Evolutionary conservation across 1,140 invertebrate genomes (phyloP).

Genomic region (Apis mellifera): DNA sequence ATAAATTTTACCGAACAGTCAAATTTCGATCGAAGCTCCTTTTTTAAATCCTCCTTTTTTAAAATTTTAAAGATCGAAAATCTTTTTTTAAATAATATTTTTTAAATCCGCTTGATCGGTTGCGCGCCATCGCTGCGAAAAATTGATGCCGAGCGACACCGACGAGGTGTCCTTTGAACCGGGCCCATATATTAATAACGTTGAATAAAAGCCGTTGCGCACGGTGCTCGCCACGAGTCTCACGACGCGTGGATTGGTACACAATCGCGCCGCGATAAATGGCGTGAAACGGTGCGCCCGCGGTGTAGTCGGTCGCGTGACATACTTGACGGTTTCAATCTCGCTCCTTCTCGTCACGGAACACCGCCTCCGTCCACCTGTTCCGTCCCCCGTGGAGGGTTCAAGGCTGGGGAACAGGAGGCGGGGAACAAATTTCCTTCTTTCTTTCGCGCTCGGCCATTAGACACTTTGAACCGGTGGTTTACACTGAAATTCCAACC

Average conservation of each 20-base stretch:
- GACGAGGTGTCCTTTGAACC: constrained; percentile 29
- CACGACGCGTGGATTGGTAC: constrained; percentile 35
- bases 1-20: too few species aligned
- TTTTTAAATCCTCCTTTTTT: too few species aligned
- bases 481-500: not conserved
- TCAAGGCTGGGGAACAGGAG: constrained; percentile 53
- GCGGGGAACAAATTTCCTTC: constrained; percentile 13
- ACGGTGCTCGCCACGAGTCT: not conserved
- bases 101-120: too few species aligned
- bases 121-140: too few species aligned
- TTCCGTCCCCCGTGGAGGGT: constrained; percentile 17
- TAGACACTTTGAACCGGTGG: not conserved
- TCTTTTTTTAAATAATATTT: too few species aligned
- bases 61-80: too few species aligned
- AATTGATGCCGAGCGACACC: not conserved
- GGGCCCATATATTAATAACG: constrained; percentile 41
- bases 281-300: constrained; percentile 38
- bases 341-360: constrained; percentile 18
- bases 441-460: not conserved
- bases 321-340: constrained; percentile 53
- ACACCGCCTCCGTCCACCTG: constrained; percentile 30
- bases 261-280: constrained; percentile 51
- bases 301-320: constrained; percentile 43
- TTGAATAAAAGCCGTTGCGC: constrained; percentile 51
- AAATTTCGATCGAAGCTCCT: too few species aligned